Conservation (phyloP, 2,113 vertebrate genomes). For the Scomber scombrus region DNA sequence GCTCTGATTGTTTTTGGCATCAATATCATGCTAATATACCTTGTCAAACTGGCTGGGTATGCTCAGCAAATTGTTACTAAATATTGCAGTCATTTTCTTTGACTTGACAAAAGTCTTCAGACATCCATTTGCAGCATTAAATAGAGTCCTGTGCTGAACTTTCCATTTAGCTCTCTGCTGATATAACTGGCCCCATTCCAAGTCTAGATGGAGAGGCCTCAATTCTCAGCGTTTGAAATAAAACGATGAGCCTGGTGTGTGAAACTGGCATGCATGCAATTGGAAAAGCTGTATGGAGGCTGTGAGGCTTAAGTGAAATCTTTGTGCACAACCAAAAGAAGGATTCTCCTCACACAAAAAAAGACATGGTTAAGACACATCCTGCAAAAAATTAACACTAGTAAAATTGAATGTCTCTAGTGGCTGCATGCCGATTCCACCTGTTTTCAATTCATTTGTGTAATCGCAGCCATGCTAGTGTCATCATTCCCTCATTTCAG, state of each 20-base stretch:
- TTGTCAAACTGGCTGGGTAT: constrained; percentile 61
- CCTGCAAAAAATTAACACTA: constrained; percentile 62
- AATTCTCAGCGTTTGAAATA: constrained; percentile 48
- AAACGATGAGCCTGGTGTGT: constrained; percentile 44
- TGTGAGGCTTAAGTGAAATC: constrained; percentile 42
- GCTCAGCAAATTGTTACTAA: constrained; percentile 76
- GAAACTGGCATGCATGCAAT: constrained; percentile 33
- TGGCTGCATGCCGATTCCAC: constrained; percentile 64
- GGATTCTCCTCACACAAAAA: constrained; percentile 14
- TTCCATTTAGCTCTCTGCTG: constrained; percentile 14
- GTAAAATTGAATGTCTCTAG: constrained; percentile 59
- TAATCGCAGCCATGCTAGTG: constrained; percentile 72
- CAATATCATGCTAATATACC: constrained; percentile 57
- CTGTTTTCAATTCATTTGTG: constrained; percentile 79
- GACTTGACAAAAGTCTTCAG: constrained; percentile 50
- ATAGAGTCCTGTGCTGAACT: constrained; percentile 43
- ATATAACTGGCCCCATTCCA: constrained; percentile 28
- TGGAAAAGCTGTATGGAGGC: constrained; percentile 4
- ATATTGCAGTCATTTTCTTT: constrained; percentile 60
- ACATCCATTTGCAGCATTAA: constrained; percentile 33
- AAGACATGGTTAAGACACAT: constrained; percentile 33
- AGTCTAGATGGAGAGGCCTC: constrained; percentile 42
- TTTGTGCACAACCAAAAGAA: constrained; percentile 22
- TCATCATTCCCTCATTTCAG: constrained; percentile 75
- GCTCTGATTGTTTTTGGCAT: constrained; percentile 69